Evolutionary conservation across 1,140 invertebrate species (phyloP), one percentile per base, ranked within the genome.

Genomic region (Linepithema humile): DNA sequence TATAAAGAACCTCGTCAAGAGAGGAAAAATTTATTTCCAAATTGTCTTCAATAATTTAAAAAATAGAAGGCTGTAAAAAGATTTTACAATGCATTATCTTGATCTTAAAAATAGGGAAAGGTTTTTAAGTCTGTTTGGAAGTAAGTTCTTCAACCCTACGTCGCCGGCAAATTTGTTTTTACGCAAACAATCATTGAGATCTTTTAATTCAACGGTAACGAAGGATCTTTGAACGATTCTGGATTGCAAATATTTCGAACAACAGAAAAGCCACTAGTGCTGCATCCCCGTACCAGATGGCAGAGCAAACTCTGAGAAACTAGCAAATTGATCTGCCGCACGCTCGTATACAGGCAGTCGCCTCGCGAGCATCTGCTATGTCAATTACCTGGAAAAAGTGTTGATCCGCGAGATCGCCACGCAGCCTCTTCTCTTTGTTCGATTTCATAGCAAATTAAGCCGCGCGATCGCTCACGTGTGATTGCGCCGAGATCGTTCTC

Each of bases 241-340:
- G 3, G 48, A 55, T 70, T 69, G 32, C 20, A 59, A 86, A 43
- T 40, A 78, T 80, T 86, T 65, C 15, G 29, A 75, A 88, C 50
- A 84, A 77, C 45, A 77, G 57, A 78, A 83, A 72, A 86, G 20
- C 20, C 29, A 12, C 57, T 88, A 84, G 85, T 87, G 43, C 29
- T 57, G 32, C 73, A 50, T 29, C 12, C 29, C 53, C 59, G 50
- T 73, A 78, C 86, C 85, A 87, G 82, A 80, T 86, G 85, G 85
- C 85, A 84, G 86, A 48, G 43, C 35, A 88, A 88, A 88, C 85
- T 88, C 86, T 53, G 82, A 88, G 86, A 88, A 84, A 87, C 67
- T 64, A 60, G 72, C 70, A 40, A 87, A 70, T 80, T 88, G 59
- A 87, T 88, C 82, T 88, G 85, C 64, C 53, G 53, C 57, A 83